Percentiles rank a stretch among this genome's conserved stretches.
Evolutionary conservation across 2,797 vertebrate species (phyloP).

Genomic region (Sebastes minor): DNA sequence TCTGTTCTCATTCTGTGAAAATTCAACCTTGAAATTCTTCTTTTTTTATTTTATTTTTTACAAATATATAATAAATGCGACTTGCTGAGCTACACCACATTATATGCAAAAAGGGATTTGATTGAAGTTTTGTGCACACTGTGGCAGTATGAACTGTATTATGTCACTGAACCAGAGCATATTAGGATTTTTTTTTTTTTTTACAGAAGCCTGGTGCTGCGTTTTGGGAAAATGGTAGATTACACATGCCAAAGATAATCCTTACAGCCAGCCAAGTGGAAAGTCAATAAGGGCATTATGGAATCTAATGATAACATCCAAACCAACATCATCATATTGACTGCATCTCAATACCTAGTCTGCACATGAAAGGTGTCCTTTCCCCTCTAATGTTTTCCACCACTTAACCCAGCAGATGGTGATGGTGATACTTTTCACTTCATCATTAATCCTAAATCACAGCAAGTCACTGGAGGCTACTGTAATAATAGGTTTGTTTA

Average conservation of each 20-base stretch:
- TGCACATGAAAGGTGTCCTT: constrained; percentile 22
- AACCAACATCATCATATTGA: constrained; percentile 37
- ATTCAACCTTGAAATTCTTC: neutral
- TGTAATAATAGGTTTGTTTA: neutral
- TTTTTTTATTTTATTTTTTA: neutral
- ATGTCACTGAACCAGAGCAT: constrained; percentile 30
- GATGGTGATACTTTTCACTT: constrained; percentile 6
- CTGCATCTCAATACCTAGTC: constrained; percentile 22
- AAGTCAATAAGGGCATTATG: constrained; percentile 53
- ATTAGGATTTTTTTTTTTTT: constrained; percentile 30
- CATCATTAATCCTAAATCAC: constrained; percentile 11
- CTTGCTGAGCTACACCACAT: constrained; percentile 11
- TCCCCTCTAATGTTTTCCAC: constrained; percentile 4
- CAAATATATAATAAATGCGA: constrained; percentile 2
- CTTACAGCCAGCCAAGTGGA: constrained; percentile 46
- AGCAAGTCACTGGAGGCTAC: neutral
- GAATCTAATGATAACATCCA: constrained; percentile 55
- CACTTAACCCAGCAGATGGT: constrained; percentile 15
- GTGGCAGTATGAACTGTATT: constrained; percentile 5
- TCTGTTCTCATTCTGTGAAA: constrained; percentile 31
- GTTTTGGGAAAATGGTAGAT: constrained; percentile 45
- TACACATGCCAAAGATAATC: constrained; percentile 51
- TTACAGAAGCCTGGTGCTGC: constrained; percentile 25
- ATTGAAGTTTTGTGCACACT: constrained; percentile 16
- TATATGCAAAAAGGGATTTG: neutral